Conservation (phyloP, 2,113 vertebrate genomes). For the Girardinichthys multiradiatus region DNA sequence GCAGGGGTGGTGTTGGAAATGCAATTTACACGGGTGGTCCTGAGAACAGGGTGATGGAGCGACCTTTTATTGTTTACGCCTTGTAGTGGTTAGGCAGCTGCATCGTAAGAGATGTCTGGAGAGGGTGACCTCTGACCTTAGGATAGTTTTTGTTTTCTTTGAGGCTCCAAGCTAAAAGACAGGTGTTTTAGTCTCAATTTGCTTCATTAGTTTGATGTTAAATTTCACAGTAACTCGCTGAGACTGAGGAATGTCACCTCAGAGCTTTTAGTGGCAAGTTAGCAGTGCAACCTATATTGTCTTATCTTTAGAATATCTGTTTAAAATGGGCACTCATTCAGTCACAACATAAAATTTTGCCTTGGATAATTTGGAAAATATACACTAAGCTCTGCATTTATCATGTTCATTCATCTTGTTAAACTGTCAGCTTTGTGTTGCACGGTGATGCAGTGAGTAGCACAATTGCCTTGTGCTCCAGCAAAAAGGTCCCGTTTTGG, state of each 20-base stretch:
- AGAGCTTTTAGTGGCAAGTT: neutral
- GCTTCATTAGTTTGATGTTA: neutral
- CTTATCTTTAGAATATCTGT: neutral
- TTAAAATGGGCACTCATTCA: too few species aligned
- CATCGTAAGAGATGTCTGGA: constrained; percentile 11
- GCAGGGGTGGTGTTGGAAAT: constrained; percentile 5
- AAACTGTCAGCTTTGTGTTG: too few species aligned
- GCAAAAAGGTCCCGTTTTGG: too few species aligned
- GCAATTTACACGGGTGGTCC: constrained; percentile 52
- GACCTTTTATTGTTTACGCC: constrained; percentile 21
- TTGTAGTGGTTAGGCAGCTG: constrained; percentile 29
- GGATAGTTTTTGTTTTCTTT: constrained; percentile 6
- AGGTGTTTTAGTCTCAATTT: neutral
- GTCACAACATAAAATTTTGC: too few species aligned
- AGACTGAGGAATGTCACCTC: neutral
- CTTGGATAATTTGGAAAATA: too few species aligned
- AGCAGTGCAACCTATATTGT: neutral
- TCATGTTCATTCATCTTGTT: too few species aligned
- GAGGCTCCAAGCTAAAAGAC: neutral
- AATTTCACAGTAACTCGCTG: neutral
- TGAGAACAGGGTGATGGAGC: constrained; percentile 3
- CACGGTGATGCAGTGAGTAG: too few species aligned
- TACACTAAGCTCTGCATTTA: too few species aligned
- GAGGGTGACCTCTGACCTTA: constrained; percentile 27
- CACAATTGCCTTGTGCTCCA: too few species aligned